Evolutionary conservation across 2,113 vertebrate species (phyloP), one percentile per base, ranked within the genome.

Genomic region (Corydoras sp.): DNA sequence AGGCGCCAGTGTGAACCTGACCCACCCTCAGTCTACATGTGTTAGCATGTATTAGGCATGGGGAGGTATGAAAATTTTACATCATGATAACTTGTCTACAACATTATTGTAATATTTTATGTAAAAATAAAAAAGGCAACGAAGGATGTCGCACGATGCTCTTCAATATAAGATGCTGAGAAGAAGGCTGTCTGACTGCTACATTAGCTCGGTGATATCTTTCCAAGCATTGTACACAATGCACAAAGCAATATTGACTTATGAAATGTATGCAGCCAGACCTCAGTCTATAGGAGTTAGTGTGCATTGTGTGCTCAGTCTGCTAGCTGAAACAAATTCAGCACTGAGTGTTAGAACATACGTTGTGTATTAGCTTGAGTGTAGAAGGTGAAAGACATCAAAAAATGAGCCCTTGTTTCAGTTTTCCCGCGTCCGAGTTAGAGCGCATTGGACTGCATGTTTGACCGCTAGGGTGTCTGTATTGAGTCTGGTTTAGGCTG

Each of bases 401-500:
- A 29, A 68, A 59, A 77, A 69, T 71, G 76, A 43, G 35, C 35
- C 35, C 35, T 43, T 43, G 35, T 43, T 43, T 43, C 4, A 4
- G 35, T 43, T 43, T 43, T 43, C 35, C 35, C 7, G 35, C 35
- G 35, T 43, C 7, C 7, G 35, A 2, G 35, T 43, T 43, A 24
- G 18, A 24, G 18, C 18, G 18, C 18, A 24, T 24, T 24, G 18
- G 18, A 24, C 18, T 24, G 18, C 18, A 24, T 24, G 18, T 24
- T 24, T 24, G 18, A 24, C 18, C 18, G 2, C 18, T 24, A 24
- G 18, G 18, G 18, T 24, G 18, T 24, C 18, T 24, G 18, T 24
- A 24, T 24, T 24, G 18, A 43, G 9, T 5, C 29, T 67, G 55
- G 11, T 24, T 98, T 94, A 98, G 85, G 93, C 96, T 4, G 90